These are phyloP conservation scores for Anguilla anguilla DNA, from an alignment of 2,797 vertebrate genomes.

Conservation along the genomic window DNA sequence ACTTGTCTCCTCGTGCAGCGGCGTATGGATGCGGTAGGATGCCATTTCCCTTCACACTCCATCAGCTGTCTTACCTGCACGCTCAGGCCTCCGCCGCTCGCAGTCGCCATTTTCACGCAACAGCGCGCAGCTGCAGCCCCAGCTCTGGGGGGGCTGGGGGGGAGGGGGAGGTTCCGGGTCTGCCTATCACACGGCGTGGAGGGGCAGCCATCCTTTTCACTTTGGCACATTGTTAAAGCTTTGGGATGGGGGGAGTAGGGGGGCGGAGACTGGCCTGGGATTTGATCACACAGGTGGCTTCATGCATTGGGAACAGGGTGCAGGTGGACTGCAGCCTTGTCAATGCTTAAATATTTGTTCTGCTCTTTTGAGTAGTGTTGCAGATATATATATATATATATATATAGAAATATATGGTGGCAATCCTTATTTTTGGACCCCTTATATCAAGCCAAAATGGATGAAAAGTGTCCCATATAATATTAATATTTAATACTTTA, in stretches of 20 bases:
- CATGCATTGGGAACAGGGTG: not conserved
- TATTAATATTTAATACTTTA: not conserved
- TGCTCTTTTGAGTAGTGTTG: not conserved
- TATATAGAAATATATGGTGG: not conserved
- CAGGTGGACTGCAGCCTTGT: not conserved
- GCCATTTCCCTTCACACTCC: conserved; percentile 38
- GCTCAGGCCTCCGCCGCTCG: conserved; percentile 39
- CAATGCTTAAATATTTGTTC: not conserved
- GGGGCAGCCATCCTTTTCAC: conserved; percentile 23
- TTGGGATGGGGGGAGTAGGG: not conserved
- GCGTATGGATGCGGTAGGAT: not conserved
- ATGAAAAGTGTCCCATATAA: not conserved
- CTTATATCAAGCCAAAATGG: not conserved
- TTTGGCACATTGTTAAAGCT: conserved; percentile 1
- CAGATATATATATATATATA: not conserved
- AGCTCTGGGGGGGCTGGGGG: not conserved
- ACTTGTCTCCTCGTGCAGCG: conserved; percentile 11
- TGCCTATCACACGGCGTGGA: conserved; percentile 3
- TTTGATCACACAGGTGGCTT: not conserved
- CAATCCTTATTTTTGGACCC: not conserved
- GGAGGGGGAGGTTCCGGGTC: conserved; percentile 7
- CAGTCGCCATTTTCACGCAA: conserved; percentile 23
- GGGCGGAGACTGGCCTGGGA: not conserved
- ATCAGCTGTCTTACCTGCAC: conserved; percentile 34
- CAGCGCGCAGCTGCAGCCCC: not conserved